phyloP scores from a whole-genome alignment of 2,113 vertebrate species.

The Phrynosoma blainvillii region DNA sequence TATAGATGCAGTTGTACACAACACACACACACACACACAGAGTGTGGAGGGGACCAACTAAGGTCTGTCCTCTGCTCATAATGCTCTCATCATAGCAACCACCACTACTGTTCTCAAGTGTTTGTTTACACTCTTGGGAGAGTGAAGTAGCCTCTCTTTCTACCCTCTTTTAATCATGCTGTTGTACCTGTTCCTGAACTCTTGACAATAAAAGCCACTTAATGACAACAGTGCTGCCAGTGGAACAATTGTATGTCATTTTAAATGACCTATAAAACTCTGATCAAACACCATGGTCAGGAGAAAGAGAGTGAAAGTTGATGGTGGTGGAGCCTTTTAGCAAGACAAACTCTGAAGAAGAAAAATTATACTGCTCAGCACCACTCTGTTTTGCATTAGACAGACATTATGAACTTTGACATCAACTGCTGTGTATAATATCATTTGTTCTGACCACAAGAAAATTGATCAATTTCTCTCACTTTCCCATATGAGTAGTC shows the following conservation, averaged over 20 bases:
- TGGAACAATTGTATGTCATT: conserved; percentile 39
- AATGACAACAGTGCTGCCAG: conserved; percentile 56
- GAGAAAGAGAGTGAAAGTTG: conserved; percentile 53
- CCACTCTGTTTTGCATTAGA: conserved; percentile 7
- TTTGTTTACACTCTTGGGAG: conserved; percentile 35
- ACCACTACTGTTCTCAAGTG: conserved; percentile 22
- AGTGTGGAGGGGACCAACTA: background rate
- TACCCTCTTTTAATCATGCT: conserved; percentile 47
- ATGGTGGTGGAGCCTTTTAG: conserved; percentile 55
- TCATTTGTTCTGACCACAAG: background rate
- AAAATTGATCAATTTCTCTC: conserved; percentile 4
- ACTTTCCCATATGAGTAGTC: background rate
- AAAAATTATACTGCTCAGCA: conserved; percentile 30
- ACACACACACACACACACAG: background rate
- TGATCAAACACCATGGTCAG: conserved; percentile 55
- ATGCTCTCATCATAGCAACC: background rate
- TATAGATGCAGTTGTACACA: background rate
- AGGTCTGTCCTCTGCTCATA: background rate
- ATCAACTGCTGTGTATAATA: conserved; percentile 21
- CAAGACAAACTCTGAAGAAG: conserved; percentile 33
- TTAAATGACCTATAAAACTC: conserved; percentile 69
- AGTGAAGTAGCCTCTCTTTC: conserved; percentile 47
- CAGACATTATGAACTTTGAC: conserved; percentile 32
- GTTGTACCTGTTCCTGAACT: conserved; percentile 53
- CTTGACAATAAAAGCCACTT: conserved; percentile 51